Evolutionary conservation across 2,888 invertebrate genomes (phyloP).

Genomic region (Cantharis rustica): DNA sequence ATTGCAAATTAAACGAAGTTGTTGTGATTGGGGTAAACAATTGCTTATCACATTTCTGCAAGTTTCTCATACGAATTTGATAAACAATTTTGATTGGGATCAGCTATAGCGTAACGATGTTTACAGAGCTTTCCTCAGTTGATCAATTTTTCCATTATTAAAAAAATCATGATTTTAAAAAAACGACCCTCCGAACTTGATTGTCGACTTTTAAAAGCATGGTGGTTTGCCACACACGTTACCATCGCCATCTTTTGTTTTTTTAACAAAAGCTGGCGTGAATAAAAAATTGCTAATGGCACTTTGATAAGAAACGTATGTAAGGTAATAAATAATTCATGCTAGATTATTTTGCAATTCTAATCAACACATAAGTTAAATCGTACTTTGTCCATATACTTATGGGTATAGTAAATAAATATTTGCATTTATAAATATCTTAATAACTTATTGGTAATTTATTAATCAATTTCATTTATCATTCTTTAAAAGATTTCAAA

Average conservation of each 20-base stretch:
- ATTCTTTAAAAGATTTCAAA: not conserved
- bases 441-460: not conserved
- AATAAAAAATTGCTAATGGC: not conserved
- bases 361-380: not conserved
- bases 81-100: not conserved
- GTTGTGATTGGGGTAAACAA: not conserved
- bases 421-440: not conserved
- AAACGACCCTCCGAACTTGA: not conserved
- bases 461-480: slow-evolving; percentile 7
- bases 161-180: not conserved
- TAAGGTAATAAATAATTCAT: slow-evolving; percentile 2
- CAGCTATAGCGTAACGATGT: not conserved
- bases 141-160: not conserved
- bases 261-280: not conserved
- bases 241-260: not conserved
- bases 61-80: not conserved
- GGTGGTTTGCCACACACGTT: not conserved
- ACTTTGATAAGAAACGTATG: not conserved
- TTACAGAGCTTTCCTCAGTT: not conserved
- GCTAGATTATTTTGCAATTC: not conserved
- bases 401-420: not conserved
- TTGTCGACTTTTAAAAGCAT: not conserved
- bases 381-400: not conserved
- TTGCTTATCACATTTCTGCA: not conserved
- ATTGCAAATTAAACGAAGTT: not conserved